phyloP scores from a whole-genome alignment of 2,113 vertebrate species.

The Lophochroa leadbeateri region DNA sequence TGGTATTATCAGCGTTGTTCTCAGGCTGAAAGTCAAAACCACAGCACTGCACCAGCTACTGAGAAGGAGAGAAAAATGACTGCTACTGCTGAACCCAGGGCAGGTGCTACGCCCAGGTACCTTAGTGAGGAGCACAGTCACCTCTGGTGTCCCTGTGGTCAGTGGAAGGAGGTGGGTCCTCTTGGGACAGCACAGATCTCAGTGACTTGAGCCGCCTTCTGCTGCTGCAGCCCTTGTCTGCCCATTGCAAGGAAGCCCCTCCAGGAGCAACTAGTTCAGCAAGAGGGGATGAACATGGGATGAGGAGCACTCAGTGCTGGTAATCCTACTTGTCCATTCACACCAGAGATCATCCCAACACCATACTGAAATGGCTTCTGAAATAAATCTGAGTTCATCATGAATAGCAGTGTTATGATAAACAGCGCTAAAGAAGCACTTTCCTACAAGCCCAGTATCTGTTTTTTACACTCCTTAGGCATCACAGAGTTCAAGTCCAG shows the following conservation, averaged over 20 bases:
- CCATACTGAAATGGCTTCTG: not conserved
- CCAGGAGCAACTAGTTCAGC: not conserved
- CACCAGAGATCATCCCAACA: not conserved
- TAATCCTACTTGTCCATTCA: not conserved
- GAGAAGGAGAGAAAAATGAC: too few species aligned
- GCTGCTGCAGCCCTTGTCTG: not conserved
- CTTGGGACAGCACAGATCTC: not conserved
- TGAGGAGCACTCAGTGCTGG: not conserved
- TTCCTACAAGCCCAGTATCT: not conserved
- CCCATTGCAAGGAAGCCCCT: fast-evolving
- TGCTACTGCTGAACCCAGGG: too few species aligned
- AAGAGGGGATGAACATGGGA: not conserved
- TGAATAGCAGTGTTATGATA: not conserved
- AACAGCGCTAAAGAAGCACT: not conserved
- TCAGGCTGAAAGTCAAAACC: too few species aligned
- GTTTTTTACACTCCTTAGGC: not conserved
- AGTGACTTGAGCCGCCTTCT: not conserved
- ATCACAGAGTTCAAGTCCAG: not conserved
- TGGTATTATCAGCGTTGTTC: too few species aligned
- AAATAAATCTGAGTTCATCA: not conserved
- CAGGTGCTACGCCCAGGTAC: not conserved
- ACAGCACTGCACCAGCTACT: too few species aligned
- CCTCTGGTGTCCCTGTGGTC: not conserved
- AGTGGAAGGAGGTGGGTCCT: not conserved
- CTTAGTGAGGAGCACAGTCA: not conserved